Evolutionary conservation across 2,888 invertebrate species (phyloP), one percentile per base, ranked within the genome.

Genomic region (Adelphocoris suturalis): DNA sequence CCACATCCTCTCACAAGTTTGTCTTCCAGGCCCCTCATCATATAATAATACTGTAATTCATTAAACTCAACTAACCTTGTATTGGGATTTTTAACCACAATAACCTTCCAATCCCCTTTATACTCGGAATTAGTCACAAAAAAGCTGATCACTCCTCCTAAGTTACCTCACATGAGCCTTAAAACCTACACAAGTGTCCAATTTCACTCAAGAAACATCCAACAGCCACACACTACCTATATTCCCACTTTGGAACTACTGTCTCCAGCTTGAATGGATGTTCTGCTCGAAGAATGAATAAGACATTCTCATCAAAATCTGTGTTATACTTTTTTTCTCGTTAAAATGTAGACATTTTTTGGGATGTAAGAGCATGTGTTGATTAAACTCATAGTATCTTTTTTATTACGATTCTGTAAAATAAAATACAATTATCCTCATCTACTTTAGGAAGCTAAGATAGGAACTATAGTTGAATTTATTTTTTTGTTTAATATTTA

Each of bases 231-330:
- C 52, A 11, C 13, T 52, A 13, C 13, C 52, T 11, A 11, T 12
- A 12, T 23, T 23, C 68, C 23, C 68, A 68, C 68, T 68, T 68
- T 19, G 68, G 13, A 68, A 23, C 57, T 7, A 19, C 68, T 23
- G 27, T 23, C 68, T 68, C 68, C 23, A 68, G 1, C 68, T 68
- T 23, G 68, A 27, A 23, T 68, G 68, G 12, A 68, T 23, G 68
- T 68, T 68, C n/a, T 11, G 68, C 27, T 68, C 68, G 68, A 68
- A 23, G 68, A 68, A 19, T 68, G 68, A 68, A 0, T 68, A 23
- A 19, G 19, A 19, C 9, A 23, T 68, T 68, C 68, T 68, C 68
- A 68, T 68, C 68, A 68, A 68, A 68, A 23, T 68, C 68, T 68
- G 68, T 68, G 68, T 68, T 68, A 68, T 23, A 11, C 12, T 3